Evolutionary conservation across 1,140 invertebrate species (phyloP), one percentile per base, ranked within the genome.

Genomic region (Drosophila yakuba): DNA sequence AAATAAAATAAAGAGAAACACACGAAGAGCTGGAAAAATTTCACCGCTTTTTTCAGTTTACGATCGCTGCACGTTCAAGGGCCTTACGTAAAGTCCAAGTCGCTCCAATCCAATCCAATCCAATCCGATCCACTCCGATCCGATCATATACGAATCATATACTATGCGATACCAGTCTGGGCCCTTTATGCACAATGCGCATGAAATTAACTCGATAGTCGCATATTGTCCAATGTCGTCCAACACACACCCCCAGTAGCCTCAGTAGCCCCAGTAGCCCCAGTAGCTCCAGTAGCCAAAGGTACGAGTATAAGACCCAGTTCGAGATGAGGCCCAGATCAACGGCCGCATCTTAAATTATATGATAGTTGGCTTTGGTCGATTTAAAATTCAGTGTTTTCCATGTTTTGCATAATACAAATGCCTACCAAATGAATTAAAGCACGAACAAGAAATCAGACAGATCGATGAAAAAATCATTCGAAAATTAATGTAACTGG

Each of bases 401-500:
- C 86, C 86, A 90, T 83, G 83, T 86, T 90, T 90, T 90, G 86
- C 85, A 90, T 90, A 90, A 90, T 90, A 85, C 75, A 90, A 85
- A 80, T 82, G 86, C 86, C 86, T 90, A 90, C 67, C 61, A 73
- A 74, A 48, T 10, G 61, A 73, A 43, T 15, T 47, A 48, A 61
- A 72, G 56, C 8, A 36, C 35, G 56, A 48, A 61, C 1, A 14
- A 5, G 28, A 48, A 28, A 17, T 11, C 15, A 68, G 17, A 61
- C 25, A 60, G 59, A 76, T 54, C 64, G 43, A 8, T 55, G 50
- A 67, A 71, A 61, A 75, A 74, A 74, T 74, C 69, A 63, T 75
- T 76, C 50, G 61, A 78, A 82, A 82, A 88, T 88, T 81, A 86
- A 86, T 86, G 76, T 88, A 88, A 88, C 83, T 88, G 83, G 83